A percentile compares a stretch with the other conserved stretches of the same genome.
Evolutionary conservation across 1,140 invertebrate species (phyloP).

Genomic region (Drosophila insularis): DNA sequence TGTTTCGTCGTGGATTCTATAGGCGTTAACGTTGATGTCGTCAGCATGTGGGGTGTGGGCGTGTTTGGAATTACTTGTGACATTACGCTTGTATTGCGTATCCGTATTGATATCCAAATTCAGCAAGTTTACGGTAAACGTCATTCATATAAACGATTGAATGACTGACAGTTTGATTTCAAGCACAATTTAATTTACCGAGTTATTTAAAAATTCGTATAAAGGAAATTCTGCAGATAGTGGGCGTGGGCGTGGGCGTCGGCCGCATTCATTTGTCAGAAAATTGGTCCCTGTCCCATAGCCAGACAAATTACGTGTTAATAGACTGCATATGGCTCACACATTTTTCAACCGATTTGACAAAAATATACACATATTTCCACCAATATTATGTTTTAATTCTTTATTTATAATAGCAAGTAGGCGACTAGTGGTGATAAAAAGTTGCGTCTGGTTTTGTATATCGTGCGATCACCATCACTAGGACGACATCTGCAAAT

Average conservation of each 20-base stretch:
- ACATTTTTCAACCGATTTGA: conserved; percentile 40
- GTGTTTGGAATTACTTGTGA: conserved; percentile 76
- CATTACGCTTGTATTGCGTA: conserved; percentile 56
- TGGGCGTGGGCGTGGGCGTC: conserved; percentile 55
- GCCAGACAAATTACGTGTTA: conserved; percentile 39
- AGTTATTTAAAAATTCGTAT: conserved; percentile 58
- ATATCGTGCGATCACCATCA: too few relatives aligned
- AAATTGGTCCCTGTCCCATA: conserved; percentile 48
- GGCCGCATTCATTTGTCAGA: conserved; percentile 66
- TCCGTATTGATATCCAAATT: conserved; percentile 29
- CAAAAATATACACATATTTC: conserved; percentile 32
- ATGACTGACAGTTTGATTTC: not conserved
- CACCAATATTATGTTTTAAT: conserved; percentile 43
- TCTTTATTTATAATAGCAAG: conserved; percentile 66
- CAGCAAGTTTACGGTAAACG: conserved; percentile 30
- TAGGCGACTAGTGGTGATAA: conserved; percentile 36
- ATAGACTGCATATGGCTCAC: conserved; percentile 28
- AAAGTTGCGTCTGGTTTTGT: too few relatives aligned
- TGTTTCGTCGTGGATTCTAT: conserved; percentile 65
- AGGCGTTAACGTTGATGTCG: conserved; percentile 72
- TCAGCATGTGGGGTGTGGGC: conserved; percentile 78
- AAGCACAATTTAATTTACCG: conserved; percentile 42
- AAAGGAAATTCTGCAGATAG: conserved; percentile 53
- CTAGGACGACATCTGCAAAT: too few relatives aligned
- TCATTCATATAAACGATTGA: conserved; percentile 9